Base-by-base conservation (phyloP, 2,888 invertebrate genomes). In the Cepaea hortensis region DNA sequence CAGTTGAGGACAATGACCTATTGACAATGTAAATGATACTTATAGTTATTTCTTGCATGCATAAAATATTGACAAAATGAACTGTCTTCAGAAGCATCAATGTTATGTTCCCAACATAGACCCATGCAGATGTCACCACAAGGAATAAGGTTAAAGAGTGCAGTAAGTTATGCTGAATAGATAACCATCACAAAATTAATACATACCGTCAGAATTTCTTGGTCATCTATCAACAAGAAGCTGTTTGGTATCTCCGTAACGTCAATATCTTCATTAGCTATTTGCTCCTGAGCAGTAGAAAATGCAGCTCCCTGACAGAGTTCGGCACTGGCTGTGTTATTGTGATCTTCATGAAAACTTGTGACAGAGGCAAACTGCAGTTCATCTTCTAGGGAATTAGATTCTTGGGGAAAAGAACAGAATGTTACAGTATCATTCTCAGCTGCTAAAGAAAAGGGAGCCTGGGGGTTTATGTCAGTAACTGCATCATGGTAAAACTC, bases 221-320 rank as follows among this genome's bases (percentile, higher is more conserved):
- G 91, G 46, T 94, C 94, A 91, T 94, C 92, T 61, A 93, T 91
- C 35, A 94, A 89, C 6, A 93, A 88, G 89, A 94, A 94, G 87
- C 94, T 94, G n/a, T 81, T 73, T 3, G 61, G 50, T 15, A 35
- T 11, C 6, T 77, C 55, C 50, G n/a, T 48, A 68, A 35, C 11
- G 48, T 6, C 23, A 68, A 3, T 20, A 20, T 15, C 50, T 65
- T n/a, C n/a, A 75, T 61, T 35, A 13, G 35, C 65, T n/a, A 65
- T 48, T 48, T 20, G 75, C 13, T 62, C 65, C 55, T 9, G 55
- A 68, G 62, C 65, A 80, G 13, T 18, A 18, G 35, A 73, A 3
- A 73, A 11, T 70, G 6, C 20, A 35, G 85, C 48, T 65, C 89
- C 90, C 65, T 88, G 88, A 81, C 90, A 90, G 11, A 92, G 62